Evolutionary conservation across 2,797 vertebrate genomes (phyloP), one percentile per base, ranked within the genome.

Genomic region (Philypnodon macrostomus): DNA sequence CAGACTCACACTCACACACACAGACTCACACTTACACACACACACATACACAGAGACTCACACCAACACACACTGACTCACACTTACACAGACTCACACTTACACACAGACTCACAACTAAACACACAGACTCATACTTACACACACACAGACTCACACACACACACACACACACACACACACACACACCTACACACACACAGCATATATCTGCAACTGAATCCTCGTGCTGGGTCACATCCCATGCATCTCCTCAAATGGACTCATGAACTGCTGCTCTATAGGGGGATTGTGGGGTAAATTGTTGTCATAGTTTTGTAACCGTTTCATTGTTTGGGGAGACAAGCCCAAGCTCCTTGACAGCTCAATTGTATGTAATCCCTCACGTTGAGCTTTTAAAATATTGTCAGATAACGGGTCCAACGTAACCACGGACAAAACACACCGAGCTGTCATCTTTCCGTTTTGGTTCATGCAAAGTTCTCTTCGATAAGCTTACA

Each of bases 71-170:
- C n/a, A n/a, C n/a, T n/a, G n/a, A n/a, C n/a, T n/a, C n/a, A n/a
- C n/a, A n/a, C n/a, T n/a, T n/a, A n/a, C 52, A 67, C 71, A 60
- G 47, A 73, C 77, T 76, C 53, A 77, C 73, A 80, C 74, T 27
- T 77, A 73, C 76, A 72, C 63, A 68, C 69, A 80, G n/a, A n/a
- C n/a, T 74, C 67, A 65, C 58, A 77, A 63, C 57, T 78, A 75
- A 75, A 63, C 53, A n/a, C n/a, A n/a, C n/a, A n/a, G n/a, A n/a
- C n/a, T n/a, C n/a, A n/a, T n/a, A n/a, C n/a, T n/a, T n/a, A n/a
- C n/a, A n/a, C n/a, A n/a, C n/a, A n/a, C n/a, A n/a, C n/a, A n/a
- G n/a, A n/a, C n/a, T n/a, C n/a, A n/a, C n/a, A n/a, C n/a, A n/a
- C n/a, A n/a, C n/a, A n/a, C n/a, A n/a, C n/a, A n/a, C n/a, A n/a